These are phyloP conservation scores for Melanostigma gelatinosum DNA, from an alignment of 2,113 vertebrate species.

Conservation along the genomic window DNA sequence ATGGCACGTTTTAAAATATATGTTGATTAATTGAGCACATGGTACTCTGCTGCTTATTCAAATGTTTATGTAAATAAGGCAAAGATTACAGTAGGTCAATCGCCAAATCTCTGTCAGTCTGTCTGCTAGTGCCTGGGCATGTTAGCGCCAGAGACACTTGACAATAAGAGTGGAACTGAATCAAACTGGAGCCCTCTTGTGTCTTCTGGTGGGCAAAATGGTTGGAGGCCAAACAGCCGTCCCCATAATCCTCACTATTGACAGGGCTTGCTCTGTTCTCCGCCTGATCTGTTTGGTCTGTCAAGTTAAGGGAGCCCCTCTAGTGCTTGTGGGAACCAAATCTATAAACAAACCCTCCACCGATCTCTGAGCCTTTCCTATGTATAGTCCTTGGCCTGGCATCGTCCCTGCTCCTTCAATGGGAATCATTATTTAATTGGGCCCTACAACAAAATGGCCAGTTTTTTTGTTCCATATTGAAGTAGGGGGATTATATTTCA, in stretches of 20 bases:
- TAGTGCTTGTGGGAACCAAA: conserved; percentile 73
- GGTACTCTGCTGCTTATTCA: background rate
- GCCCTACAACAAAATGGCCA: conserved; percentile 55
- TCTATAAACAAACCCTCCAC: conserved; percentile 74
- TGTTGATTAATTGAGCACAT: conserved; percentile 6
- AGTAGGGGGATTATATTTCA: conserved; percentile 56
- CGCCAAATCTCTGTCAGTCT: conserved; percentile 46
- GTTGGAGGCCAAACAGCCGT: conserved; percentile 79
- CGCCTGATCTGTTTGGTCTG: conserved; percentile 75
- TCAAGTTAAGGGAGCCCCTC: conserved; percentile 77
- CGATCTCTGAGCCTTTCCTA: conserved; percentile 62
- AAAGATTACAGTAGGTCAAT: conserved; percentile 41
- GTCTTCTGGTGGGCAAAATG: conserved; percentile 76
- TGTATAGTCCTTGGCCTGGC: conserved; percentile 64
- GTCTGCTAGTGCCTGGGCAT: conserved; percentile 43
- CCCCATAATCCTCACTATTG: conserved; percentile 79
- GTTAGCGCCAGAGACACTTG: conserved; percentile 71
- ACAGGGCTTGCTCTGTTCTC: conserved; percentile 73
- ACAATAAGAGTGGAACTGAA: conserved; percentile 74
- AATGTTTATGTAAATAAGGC: conserved; percentile 2
- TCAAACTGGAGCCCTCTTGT: conserved; percentile 78
- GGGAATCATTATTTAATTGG: conserved; percentile 76
- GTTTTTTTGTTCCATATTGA: conserved; percentile 54
- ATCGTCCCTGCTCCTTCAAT: conserved; percentile 68
- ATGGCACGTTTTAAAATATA: background rate